Evolutionary conservation across 2,113 vertebrate species (phyloP).

Genomic region (Lontra canadensis): DNA sequence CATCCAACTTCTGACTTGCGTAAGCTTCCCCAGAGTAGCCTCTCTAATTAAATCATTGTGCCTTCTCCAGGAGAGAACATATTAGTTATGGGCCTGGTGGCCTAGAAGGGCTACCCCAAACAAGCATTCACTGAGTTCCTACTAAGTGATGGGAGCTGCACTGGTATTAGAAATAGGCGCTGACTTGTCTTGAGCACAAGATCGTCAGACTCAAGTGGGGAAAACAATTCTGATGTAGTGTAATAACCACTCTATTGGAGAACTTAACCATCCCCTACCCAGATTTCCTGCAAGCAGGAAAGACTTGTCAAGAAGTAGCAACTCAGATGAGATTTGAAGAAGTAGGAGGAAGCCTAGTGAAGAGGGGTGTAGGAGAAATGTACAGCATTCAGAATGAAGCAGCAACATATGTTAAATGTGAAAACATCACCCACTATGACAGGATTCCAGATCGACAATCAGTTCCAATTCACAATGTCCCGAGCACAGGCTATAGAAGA

Average conservation of each 20-base stretch:
- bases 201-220: background rate
- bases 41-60: background rate
- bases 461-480: background rate
- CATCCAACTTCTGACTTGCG: background rate
- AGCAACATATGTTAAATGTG: background rate
- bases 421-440: background rate
- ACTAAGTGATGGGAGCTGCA: background rate
- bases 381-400: background rate
- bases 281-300: background rate
- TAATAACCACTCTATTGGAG: background rate
- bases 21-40: background rate
- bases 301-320: background rate
- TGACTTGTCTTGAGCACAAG: background rate
- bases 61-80: background rate
- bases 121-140: background rate
- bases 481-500: background rate
- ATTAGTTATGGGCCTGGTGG: background rate
- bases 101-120: background rate
- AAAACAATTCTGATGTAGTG: background rate
- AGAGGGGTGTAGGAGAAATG: background rate
- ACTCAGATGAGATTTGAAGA: background rate
- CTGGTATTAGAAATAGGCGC: background rate
- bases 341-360: background rate
- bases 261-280: background rate
- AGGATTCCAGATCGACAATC: background rate